Evolutionary conservation across 2,797 vertebrate species (phyloP).

Genomic region (Megalops cyprinoides): DNA sequence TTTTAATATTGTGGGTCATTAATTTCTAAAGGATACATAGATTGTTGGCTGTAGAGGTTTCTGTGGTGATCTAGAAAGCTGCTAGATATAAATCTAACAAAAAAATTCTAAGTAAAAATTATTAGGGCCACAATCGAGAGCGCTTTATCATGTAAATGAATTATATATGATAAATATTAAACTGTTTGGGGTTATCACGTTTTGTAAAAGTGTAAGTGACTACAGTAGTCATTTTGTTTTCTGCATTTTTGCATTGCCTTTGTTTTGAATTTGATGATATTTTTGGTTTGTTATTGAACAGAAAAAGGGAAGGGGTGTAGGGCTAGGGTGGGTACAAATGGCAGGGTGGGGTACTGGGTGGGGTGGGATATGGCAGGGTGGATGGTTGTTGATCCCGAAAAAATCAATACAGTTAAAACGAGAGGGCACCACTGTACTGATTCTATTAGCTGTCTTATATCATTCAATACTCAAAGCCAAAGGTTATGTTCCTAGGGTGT

Average conservation of each 20-base stretch:
- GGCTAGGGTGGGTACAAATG: slow-evolving; percentile 24
- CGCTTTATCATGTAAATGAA: slow-evolving; percentile 88
- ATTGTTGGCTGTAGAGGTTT: slow-evolving; percentile 91
- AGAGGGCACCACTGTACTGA: slow-evolving; percentile 77
- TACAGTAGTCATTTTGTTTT: slow-evolving; percentile 79
- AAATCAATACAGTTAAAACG: slow-evolving; percentile 56
- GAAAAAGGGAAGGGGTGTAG: slow-evolving; percentile 20
- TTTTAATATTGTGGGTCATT: slow-evolving; percentile 99
- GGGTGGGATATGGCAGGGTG: slow-evolving; percentile 61
- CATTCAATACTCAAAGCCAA: slow-evolving; percentile 88
- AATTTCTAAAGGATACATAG: slow-evolving; percentile 92
- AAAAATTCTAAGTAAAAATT: slow-evolving; percentile 76
- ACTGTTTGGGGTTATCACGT: slow-evolving; percentile 84
- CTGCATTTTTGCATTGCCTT: slow-evolving; percentile 73
- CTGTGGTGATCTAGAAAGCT: slow-evolving; percentile 91
- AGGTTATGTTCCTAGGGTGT: slow-evolving; percentile 82
- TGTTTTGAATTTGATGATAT: slow-evolving; percentile 51
- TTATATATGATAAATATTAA: slow-evolving; percentile 87
- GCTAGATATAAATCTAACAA: slow-evolving; percentile 76
- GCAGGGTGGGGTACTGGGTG: slow-evolving; percentile 52
- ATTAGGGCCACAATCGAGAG: slow-evolving; percentile 85
- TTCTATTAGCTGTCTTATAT: slow-evolving; percentile 76
- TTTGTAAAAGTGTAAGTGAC: slow-evolving; percentile 89
- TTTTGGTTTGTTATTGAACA: slow-evolving; percentile 64
- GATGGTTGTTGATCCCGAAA: slow-evolving; percentile 60